A percentile compares a stretch with the other conserved stretches of the same genome.
phyloP scores from a whole-genome alignment of 2,113 vertebrate genomes.

The Anthoscopus minutus region DNA sequence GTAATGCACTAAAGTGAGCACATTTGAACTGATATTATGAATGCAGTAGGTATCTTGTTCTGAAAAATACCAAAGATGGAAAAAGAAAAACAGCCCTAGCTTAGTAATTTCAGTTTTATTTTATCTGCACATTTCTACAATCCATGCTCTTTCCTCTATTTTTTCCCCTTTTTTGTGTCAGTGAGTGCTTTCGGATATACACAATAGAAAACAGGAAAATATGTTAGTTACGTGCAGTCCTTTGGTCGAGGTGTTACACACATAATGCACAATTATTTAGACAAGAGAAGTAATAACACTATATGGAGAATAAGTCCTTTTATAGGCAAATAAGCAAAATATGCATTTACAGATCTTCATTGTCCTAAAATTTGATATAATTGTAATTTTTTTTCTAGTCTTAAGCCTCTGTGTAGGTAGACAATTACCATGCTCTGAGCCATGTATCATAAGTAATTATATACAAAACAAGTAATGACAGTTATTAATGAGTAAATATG shows the following conservation, averaged over 20 bases:
- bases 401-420: neutral
- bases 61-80: neutral
- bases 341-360: neutral
- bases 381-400: neutral
- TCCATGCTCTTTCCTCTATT: neutral
- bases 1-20: neutral
- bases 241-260: neutral
- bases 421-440: neutral
- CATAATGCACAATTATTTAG: neutral
- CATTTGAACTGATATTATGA: neutral
- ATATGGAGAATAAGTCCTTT: neutral
- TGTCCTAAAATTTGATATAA: neutral
- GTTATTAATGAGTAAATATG: neutral
- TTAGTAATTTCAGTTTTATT: neutral
- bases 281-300: neutral
- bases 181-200: neutral
- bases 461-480: neutral
- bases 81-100: neutral
- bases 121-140: neutral
- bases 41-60: neutral
- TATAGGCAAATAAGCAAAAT: neutral
- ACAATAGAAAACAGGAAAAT: neutral
- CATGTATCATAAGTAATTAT: neutral
- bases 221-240: neutral
- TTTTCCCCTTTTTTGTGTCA: accelerated